Evolutionary conservation across 2,113 vertebrate species (phyloP).

Genomic region (Sinocyclocheilus anophthalmus): DNA sequence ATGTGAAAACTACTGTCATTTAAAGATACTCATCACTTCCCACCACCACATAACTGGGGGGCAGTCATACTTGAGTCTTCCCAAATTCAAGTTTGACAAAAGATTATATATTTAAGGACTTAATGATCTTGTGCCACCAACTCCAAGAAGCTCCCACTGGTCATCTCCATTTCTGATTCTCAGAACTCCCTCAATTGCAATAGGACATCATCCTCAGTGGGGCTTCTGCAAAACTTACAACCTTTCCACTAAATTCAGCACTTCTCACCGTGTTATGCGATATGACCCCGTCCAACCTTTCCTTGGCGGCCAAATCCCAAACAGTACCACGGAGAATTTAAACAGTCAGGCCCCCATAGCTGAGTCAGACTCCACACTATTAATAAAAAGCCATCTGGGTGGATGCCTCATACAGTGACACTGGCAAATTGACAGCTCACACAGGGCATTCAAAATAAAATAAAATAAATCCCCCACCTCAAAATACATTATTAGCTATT

Average conservation of each 20-base stretch:
- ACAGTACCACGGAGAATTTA: conserved; percentile 49
- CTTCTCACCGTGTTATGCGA: conserved; percentile 23
- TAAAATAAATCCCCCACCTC: conserved; percentile 31
- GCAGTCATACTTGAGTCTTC: conserved; percentile 20
- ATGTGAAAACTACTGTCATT: neutral
- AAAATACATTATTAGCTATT: conserved; percentile 28
- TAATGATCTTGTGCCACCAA: neutral
- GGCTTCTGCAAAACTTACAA: conserved; percentile 23
- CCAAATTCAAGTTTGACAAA: conserved; percentile 11
- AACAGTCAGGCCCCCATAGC: conserved; percentile 38
- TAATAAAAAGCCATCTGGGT: conserved; percentile 61
- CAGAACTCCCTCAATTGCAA: conserved; percentile 9
- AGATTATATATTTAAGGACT: conserved; percentile 31
- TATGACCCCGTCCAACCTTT: conserved; percentile 16
- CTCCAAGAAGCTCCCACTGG: neutral
- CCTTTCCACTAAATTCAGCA: conserved; percentile 26
- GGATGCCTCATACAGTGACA: conserved; percentile 52
- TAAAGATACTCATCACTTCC: no score
- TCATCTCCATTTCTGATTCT: conserved; percentile 1
- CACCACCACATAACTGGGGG: no score
- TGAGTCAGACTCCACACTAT: conserved; percentile 60
- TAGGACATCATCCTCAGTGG: neutral
- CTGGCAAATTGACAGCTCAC: conserved; percentile 45
- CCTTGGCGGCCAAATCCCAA: conserved; percentile 24
- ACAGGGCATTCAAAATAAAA: conserved; percentile 50